A percentile compares a stretch with the other conserved stretches of the same genome.
These are phyloP conservation scores for Vidua macroura DNA, from an alignment of 2,113 vertebrate species.

Conservation along the genomic window DNA sequence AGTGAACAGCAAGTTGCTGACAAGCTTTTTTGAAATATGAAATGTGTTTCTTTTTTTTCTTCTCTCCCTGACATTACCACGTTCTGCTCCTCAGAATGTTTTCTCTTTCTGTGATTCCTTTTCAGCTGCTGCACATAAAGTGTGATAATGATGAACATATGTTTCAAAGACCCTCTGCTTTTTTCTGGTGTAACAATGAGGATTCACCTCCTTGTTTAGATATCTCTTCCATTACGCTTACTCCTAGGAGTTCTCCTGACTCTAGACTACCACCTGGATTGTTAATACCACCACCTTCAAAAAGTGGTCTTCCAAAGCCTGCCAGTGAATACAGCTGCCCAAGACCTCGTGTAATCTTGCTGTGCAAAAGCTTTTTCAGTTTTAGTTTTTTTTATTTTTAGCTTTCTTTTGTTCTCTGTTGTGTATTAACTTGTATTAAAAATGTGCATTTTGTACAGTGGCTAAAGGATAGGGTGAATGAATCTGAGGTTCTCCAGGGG, in stretches of 20 bases:
- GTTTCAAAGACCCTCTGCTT: conserved; percentile 83
- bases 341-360: conserved; percentile 82
- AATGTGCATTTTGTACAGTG: conserved; percentile 62
- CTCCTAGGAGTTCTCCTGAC: conserved; percentile 86
- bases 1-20: not conserved
- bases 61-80: not conserved
- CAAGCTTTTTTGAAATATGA: not conserved
- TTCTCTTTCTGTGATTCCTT: conserved; percentile 77
- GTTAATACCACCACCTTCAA: conserved; percentile 85
- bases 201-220: conserved; percentile 87
- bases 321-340: conserved; percentile 80
- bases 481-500: not conserved
- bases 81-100: conserved; percentile 57
- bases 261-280: conserved; percentile 83
- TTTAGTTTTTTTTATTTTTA: not conserved
- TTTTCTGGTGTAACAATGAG: conserved; percentile 87
- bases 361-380: conserved; percentile 37
- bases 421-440: conserved; percentile 14
- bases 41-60: not conserved
- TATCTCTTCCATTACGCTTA: conserved; percentile 89
- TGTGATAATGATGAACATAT: conserved; percentile 80
- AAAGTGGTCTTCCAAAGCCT: conserved; percentile 79
- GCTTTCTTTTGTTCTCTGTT: conserved; percentile 1
- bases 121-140: conserved; percentile 85
- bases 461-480: not conserved